Evolutionary conservation across 2,888 invertebrate genomes (phyloP).

Genomic region (Electrophaes corylata): DNA sequence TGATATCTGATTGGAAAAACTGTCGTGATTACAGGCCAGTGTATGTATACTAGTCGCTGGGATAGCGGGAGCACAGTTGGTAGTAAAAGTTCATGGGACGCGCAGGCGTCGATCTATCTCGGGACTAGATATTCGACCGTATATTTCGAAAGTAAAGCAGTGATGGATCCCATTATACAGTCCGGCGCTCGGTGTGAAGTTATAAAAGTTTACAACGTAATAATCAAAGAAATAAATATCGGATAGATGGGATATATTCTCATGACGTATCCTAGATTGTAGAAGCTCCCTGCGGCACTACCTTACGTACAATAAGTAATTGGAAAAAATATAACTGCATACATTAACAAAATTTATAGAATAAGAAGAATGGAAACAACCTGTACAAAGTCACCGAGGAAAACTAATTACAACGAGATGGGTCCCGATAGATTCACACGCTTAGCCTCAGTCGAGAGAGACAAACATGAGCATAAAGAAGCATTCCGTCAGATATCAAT

Average conservation of each 20-base stretch:
- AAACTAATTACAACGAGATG: conserved; percentile 46
- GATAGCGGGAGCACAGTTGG: conserved; percentile 39
- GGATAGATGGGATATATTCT: conserved; percentile 1
- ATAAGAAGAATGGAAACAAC: conserved; percentile 39
- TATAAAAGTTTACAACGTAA: conserved; percentile 28
- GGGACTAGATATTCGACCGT: conserved; percentile 6
- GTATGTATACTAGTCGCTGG: conserved; percentile 17
- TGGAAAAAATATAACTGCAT: not conserved
- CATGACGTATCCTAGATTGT: conserved; percentile 4
- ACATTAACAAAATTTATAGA: conserved; percentile 2
- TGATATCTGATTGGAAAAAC: conserved; percentile 25
- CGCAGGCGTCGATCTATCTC: conserved; percentile 33
- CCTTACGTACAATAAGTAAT: conserved; percentile 14
- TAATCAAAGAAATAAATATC: conserved; percentile 8
- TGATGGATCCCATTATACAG: conserved; percentile 21
- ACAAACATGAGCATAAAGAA: conserved; percentile 35
- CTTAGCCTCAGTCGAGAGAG: conserved; percentile 41
- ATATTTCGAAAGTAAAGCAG: conserved; percentile 5
- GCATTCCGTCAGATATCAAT: conserved; percentile 49
- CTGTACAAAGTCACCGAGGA: conserved; percentile 49
- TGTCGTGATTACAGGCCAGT: conserved; percentile 9
- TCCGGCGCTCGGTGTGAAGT: conserved; percentile 28
- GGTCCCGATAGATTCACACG: conserved; percentile 52
- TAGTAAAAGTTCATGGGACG: conserved; percentile 37
- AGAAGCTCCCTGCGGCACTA: conserved; percentile 24